Base-by-base conservation (phyloP, 2,888 invertebrate species). In the Epinotia demarniana region DNA sequence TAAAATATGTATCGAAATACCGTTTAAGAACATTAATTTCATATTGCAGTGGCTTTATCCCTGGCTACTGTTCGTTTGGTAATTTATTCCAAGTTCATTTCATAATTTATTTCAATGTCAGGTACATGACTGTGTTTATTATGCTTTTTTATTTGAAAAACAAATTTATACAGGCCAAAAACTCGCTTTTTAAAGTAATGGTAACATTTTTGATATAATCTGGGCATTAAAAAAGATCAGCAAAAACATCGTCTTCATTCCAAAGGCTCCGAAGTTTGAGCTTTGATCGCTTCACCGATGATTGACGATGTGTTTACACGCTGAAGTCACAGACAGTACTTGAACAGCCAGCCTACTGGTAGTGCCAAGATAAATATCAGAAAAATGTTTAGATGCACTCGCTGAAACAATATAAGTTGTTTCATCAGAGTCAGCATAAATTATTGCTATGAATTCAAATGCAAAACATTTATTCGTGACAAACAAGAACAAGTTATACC, bases 251-350 rank as follows among this genome's bases (percentile, higher is more conserved):
- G 33, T n/a, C 16, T 61, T 33, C 33, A 13, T 64, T 23, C 23
- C 46, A 2, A 64, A 49, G 18, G 43, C 6, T 46, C 16, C 63
- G 46, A 63, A 46, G 63, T 64, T 62, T 64, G 46, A 2, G 46
- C 46, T 64, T 23, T 64, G 23, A 64, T 64, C 64, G 64, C 49
- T 49, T 27, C 16, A 16, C n/a, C 49, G 49, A 18, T 64, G 64
- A 64, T 64, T 64, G 64, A 64, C 46, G 63, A 63, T 53, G 49
- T 64, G 27, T 64, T 64, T 49, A 64, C 64, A 27, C 64, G 49
- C 49, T 64, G 27, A 49, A 64, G 49, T 53, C 64, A n/a, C 49
- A 64, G 64, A 64, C 27, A 49, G 23, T 13, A 23, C 27, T 46
- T 11, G 13, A 46, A 49, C 64, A 64, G 49, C 49, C 23, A 49